Base-by-base conservation (phyloP, 2,888 invertebrate species). In the Bombylius major region DNA sequence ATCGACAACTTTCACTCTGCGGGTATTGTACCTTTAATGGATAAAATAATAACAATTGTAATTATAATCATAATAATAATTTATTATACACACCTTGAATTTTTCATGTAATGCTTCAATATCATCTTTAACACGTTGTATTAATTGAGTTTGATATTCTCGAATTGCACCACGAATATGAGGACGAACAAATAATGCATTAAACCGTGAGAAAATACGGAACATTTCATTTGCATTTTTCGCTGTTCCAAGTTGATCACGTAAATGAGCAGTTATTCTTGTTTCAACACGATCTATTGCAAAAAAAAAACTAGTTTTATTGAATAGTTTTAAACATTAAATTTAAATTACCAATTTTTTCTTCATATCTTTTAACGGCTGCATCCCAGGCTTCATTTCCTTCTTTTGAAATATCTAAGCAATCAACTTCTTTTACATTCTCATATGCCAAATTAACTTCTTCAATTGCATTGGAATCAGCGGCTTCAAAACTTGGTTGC, bases 221-320 rank as follows among this genome's bases (percentile, higher is more conserved):
- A 99, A 99, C 99, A 99, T 99, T 75, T 99, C 99, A 71, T 98
- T 98, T 31, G 99, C 99, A 77, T 98, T 98, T 76, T 96, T 96
- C 0, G 99, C 98, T 1, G 95, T 96, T 53, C 97, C 98, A 45
- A 99, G 79, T 72, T 99, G 98, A 76, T 99, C 98, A 57, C 98
- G 83, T 6, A 99, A 81, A 70, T 96, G 91, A 0, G 97, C 94
- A 1, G 99, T 99, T 65, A 99, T 99, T 62, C 96, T 83, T 0
- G 97, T 92, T 77, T 99, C 99, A 4, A 99, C 98, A 58, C 97
- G 85, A 73, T 99, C 82, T 81, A 42, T 13, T 60, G 52, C 53
- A 46, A n/a, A 31, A 54, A 11, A n/a, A 32, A 4, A 36, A 8
- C 4, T 23, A 1, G 23, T 23, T 23, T 23, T 23, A 23, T 23